Conservation (phyloP, 2,888 invertebrate genomes). For the Eilema sororculum region DNA sequence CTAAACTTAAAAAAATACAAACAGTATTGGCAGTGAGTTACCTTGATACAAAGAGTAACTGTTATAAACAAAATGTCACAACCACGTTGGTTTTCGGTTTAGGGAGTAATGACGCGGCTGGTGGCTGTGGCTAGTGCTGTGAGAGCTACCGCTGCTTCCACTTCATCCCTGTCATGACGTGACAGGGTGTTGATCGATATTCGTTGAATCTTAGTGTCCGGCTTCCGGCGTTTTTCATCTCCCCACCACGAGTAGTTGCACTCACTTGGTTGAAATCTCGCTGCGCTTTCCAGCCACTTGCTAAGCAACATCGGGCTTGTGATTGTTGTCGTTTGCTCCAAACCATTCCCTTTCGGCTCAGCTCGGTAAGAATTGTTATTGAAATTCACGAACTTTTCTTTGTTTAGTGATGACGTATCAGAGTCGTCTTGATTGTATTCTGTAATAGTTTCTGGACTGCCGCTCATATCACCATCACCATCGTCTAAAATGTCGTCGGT, state of each 20-base stretch:
- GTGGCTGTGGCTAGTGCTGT: slow-evolving; percentile 88
- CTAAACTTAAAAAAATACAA: slow-evolving; percentile 44
- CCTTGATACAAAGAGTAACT: slow-evolving; percentile 45
- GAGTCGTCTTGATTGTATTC: slow-evolving; percentile 70
- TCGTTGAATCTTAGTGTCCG: slow-evolving; percentile 63
- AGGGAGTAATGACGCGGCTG: slow-evolving; percentile 69
- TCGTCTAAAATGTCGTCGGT: slow-evolving; percentile 66
- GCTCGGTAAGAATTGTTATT: slow-evolving; percentile 75
- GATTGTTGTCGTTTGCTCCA: slow-evolving; percentile 66
- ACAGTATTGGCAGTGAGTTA: slow-evolving; percentile 49
- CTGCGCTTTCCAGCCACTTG: slow-evolving; percentile 92
- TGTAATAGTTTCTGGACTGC: slow-evolving; percentile 65
- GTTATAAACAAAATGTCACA: slow-evolving; percentile 11
- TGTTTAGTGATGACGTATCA: slow-evolving; percentile 66
- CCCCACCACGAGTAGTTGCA: slow-evolving; percentile 91
- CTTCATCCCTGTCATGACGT: slow-evolving; percentile 90
- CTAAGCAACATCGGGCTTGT: slow-evolving; percentile 89
- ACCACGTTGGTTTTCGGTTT: slow-evolving; percentile 13
- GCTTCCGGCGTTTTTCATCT: slow-evolving; percentile 71
- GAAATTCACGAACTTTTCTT: slow-evolving; percentile 69
- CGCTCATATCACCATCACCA: slow-evolving; percentile 60
- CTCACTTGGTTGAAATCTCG: slow-evolving; percentile 90
- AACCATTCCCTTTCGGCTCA: slow-evolving; percentile 51
- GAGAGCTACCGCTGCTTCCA: slow-evolving; percentile 92
- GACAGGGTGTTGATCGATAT: slow-evolving; percentile 64